Evolutionary conservation across 2,113 vertebrate genomes (phyloP).

Genomic region (Onychorhynchus coronatus): DNA sequence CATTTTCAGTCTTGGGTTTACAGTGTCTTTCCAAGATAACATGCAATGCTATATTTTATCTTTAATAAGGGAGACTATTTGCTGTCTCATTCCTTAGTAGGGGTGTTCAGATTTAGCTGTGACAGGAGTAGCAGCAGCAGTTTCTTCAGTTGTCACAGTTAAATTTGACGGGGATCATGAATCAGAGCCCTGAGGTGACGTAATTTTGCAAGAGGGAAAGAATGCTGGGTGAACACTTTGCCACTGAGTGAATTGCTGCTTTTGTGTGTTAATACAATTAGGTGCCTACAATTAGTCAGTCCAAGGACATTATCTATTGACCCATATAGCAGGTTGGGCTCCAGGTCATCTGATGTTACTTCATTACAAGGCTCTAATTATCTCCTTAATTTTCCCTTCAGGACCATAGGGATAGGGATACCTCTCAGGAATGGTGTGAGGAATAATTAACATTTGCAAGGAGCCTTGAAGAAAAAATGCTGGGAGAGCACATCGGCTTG

Average conservation of each 20-base stretch:
- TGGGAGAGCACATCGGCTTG: background rate
- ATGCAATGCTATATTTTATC: background rate
- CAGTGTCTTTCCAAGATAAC: background rate
- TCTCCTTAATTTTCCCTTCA: slow-evolving; percentile 21
- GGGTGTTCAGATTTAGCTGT: background rate
- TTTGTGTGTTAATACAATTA: slow-evolving; percentile 41
- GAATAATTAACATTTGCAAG: background rate
- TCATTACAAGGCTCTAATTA: slow-evolving; percentile 29
- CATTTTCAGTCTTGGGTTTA: background rate
- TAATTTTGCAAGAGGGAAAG: slow-evolving; percentile 14
- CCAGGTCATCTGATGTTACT: slow-evolving; percentile 1
- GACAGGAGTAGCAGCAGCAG: background rate
- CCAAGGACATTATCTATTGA: slow-evolving; percentile 20
- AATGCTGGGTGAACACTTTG: slow-evolving; percentile 15
- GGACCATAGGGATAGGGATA: background rate
- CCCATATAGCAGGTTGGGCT: slow-evolving; percentile 11
- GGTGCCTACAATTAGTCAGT: slow-evolving; percentile 23
- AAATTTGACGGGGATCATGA: slow-evolving; percentile 3
- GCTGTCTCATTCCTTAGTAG: background rate
- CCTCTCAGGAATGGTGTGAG: slow-evolving; percentile 8
- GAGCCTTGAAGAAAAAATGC: background rate
- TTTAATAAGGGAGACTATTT: background rate
- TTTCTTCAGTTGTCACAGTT: background rate
- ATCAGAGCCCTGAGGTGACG: slow-evolving; percentile 10
- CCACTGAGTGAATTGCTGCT: background rate